Evolutionary conservation across 2,888 invertebrate genomes (phyloP), one percentile per base, ranked within the genome.

Genomic region (Spisula solida): DNA sequence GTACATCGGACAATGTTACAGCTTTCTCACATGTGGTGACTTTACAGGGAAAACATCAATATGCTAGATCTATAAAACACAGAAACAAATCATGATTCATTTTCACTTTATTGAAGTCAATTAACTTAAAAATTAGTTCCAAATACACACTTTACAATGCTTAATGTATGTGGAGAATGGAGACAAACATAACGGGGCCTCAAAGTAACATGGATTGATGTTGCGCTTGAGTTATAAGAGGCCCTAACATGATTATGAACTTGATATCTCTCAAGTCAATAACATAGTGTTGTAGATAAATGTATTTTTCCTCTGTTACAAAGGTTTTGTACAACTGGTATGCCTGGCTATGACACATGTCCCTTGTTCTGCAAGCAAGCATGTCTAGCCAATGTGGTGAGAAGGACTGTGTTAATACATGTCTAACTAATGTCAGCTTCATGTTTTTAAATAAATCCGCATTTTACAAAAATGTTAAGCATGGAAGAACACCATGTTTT

Each of bases 341-440:
- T 25, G 60, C 60, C 25, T 25, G 60, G 8, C 5, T 10, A 66
- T 10, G 25, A 66, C 25, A 10, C n/a, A 66, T 66, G n/a, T 66
- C 8, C n/a, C n/a, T 66, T 66, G 60, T 2, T 2, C 60, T 66
- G n/a, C 0, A 25, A 66, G 10, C 25, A 25, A 75, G 75, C 31
- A 34, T 34, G 75, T 75, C 75, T 75, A 75, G 75, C 25, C 75
- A 75, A 75, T 34, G 75, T 75, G 31, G 75, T 18, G 16, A 75
- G 16, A 18, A 34, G 31, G 34, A 75, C 75, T 0, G 14, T 75
- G 75, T 75, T 34, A 75, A 75, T 34, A 75, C 16, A 75, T 75
- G 18, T 75, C 29, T 75, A 18, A 5, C 12, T 25, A 66, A 16
- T 75, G 34, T 75, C 8, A 10, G 16, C 31, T 75, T 16, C n/a